A percentile compares a stretch with the other conserved stretches of the same genome.
Evolutionary conservation across 2,113 vertebrate species (phyloP).

Genomic region (Trinectes maculatus): DNA sequence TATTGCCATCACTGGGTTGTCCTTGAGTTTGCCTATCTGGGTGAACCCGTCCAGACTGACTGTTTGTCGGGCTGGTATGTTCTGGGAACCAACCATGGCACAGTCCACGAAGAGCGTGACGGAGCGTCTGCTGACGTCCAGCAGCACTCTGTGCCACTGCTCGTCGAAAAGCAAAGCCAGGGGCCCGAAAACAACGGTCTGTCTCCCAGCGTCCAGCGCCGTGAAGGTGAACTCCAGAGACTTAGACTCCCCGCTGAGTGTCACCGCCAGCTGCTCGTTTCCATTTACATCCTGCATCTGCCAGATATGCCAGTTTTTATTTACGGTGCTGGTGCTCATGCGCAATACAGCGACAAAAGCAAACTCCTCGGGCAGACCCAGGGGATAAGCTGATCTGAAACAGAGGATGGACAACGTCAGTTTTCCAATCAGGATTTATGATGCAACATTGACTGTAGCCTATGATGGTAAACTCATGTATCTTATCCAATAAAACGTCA

Average conservation of each 20-base stretch:
- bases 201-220: slow-evolving; percentile 75
- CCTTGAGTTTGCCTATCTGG: slow-evolving; percentile 87
- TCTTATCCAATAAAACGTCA: not conserved
- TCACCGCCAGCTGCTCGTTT: slow-evolving; percentile 86
- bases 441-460: not conserved
- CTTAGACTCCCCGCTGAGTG: slow-evolving; percentile 85
- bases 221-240: slow-evolving; percentile 87
- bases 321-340: slow-evolving; percentile 85
- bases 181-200: slow-evolving; percentile 80
- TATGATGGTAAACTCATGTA: not conserved
- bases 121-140: slow-evolving; percentile 82
- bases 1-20: slow-evolving; percentile 85
- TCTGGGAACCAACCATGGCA: slow-evolving; percentile 80
- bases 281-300: slow-evolving; percentile 87
- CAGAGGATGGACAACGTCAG: not conserved
- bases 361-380: slow-evolving; percentile 88
- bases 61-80: slow-evolving; percentile 80
- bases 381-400: slow-evolving; percentile 86
- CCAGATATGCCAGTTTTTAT: slow-evolving; percentile 91
- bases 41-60: slow-evolving; percentile 85
- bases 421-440: not conserved
- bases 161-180: slow-evolving; percentile 87
- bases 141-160: slow-evolving; percentile 87
- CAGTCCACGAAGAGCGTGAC: slow-evolving; percentile 88
- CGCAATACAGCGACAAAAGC: slow-evolving; percentile 88